A percentile compares a stretch with the other conserved stretches of the same genome.
phyloP scores from a whole-genome alignment of 2,113 vertebrate genomes.

The Octodon degus region DNA sequence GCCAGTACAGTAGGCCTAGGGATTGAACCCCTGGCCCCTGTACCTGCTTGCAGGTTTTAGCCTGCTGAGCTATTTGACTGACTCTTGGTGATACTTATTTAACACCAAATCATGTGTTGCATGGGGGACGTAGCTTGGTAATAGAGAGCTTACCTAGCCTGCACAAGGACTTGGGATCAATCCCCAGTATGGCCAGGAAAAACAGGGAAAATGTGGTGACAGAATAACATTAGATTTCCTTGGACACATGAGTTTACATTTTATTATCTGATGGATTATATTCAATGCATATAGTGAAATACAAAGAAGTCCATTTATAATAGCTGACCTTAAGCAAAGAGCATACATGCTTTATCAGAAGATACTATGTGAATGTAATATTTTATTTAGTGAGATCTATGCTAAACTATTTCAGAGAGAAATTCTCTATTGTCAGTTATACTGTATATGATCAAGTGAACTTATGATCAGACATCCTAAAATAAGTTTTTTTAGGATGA shows the following conservation, averaged over 20 bases:
- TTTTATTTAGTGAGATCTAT: background rate
- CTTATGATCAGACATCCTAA: background rate
- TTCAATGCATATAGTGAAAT: background rate
- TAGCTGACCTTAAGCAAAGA: background rate
- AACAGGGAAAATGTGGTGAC: background rate
- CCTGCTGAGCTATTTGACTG: no score
- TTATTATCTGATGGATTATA: background rate
- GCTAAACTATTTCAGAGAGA: slow-evolving; percentile 32
- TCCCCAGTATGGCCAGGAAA: background rate
- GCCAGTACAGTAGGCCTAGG: no score
- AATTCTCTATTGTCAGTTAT: background rate
- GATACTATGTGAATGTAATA: background rate
- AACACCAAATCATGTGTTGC: background rate
- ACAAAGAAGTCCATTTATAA: background rate
- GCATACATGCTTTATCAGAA: background rate
- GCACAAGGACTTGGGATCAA: background rate
- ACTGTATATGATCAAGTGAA: background rate
- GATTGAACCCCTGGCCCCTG: no score
- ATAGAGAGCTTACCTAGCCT: background rate
- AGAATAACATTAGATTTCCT: background rate
- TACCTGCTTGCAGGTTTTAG: no score
- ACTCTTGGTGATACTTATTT: background rate
- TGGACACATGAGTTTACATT: background rate
- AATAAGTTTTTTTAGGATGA: background rate
- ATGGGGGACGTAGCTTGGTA: background rate